Conservation (phyloP, 2,113 vertebrate genomes). For the Arizona elegans region DNA sequence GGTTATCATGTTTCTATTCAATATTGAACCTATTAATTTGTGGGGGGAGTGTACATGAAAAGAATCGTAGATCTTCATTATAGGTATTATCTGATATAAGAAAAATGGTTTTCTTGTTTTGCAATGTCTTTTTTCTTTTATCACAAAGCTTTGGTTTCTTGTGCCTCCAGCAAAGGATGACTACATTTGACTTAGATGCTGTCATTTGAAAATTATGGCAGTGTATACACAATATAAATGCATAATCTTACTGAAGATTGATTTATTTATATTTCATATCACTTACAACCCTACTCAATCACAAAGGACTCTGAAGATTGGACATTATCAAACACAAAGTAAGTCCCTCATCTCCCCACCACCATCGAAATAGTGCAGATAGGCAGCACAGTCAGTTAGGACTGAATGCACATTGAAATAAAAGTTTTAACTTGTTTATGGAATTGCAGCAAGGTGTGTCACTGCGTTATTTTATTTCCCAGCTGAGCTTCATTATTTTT, state of each 20-base stretch:
- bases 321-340: neutral
- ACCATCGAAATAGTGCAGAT: neutral
- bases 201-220: neutral
- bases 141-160: neutral
- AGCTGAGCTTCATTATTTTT: no score
- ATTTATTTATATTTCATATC: neutral
- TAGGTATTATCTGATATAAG: neutral
- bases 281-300: neutral
- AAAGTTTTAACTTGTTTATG: neutral
- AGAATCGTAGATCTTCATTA: neutral
- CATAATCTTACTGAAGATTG: neutral
- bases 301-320: neutral
- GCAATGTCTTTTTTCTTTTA: neutral
- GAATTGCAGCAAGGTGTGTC: neutral
- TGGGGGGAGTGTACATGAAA: neutral
- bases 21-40: neutral
- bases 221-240: neutral
- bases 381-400: neutral
- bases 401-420: neutral
- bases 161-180: neutral
- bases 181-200: neutral
- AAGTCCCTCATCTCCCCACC: neutral
- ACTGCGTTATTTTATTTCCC: no score
- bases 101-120: neutral
- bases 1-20: neutral